Evolutionary conservation across 2,113 vertebrate species (phyloP), one percentile per base, ranked within the genome.

Genomic region (Lepus europaeus): DNA sequence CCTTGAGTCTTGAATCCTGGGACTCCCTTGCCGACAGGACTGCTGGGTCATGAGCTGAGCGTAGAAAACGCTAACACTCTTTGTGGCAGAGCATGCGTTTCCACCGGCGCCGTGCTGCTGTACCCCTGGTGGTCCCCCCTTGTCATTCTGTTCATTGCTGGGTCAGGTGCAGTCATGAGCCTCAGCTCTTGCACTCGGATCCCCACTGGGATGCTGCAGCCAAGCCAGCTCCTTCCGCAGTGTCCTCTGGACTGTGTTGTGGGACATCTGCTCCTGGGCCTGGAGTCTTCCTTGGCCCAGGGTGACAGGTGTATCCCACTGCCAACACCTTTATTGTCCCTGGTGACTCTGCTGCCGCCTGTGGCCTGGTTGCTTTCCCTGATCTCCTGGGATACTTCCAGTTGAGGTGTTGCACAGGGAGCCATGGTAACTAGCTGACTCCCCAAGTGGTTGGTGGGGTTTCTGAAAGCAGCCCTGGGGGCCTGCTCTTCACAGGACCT

Each of bases 361-460:
- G 64, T 11, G 13, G 10, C 9, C 59, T 87, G 81, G 69, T 95
- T 87, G 53, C 63, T 80, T 90, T 89, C 36, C 64, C 39, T 87
- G 56, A 64, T 39, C 9, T 76, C 93, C 33, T 51, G 49, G 36
- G 25, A 22, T 59, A 70, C 27, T 33, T 87, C 27, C 8, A 17
- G 70, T 56, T 79, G 72, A 90, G 72, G n/a, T 56, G n/a, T 22
- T 72, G 17, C 49, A 84, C 13, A 72, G 25, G 61, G 33, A 74
- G 51, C 25, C 1, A 12, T 36, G 8, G 45, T 83, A 84, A 73
- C 49, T 22, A 53, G 20, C 27, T 64, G 87, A 72, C 25, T 36
- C 72, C 87, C 87, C 51, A 45, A 16, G 17, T 3, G 45, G 66
- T 69, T 84, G 22, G 66, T 19, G 27, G 68, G 16, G 29, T 51